Percentiles rank a stretch among this genome's conserved stretches.
Evolutionary conservation across 2,797 vertebrate species (phyloP).

Genomic region (Numenius phaeopus): DNA sequence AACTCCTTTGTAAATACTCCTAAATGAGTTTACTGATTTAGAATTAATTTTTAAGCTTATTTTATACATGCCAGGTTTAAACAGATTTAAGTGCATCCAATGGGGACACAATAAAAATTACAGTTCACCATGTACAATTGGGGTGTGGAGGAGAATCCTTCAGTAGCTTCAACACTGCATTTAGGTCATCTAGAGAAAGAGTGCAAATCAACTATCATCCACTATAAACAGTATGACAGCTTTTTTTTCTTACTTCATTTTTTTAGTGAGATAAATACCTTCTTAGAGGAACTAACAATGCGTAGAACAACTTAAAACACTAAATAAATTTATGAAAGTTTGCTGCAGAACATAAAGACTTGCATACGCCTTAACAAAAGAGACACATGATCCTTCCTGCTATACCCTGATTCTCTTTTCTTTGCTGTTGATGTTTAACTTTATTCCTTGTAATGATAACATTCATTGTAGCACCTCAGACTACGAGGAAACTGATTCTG

Average conservation of each 20-base stretch:
- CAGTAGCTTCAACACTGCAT: background rate
- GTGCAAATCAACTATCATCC: background rate
- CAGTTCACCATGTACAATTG: background rate
- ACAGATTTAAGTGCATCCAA: background rate
- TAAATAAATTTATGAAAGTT: background rate
- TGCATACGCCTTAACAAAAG: background rate
- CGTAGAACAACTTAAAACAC: background rate
- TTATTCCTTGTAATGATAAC: background rate
- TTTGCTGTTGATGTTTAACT: slow-evolving; percentile 5
- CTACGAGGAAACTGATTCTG: background rate
- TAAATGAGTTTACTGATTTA: background rate
- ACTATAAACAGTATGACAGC: background rate
- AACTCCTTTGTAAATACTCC: background rate
- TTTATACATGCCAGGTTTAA: background rate
- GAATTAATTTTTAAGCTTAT: background rate
- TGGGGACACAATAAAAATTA: background rate
- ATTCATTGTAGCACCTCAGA: background rate
- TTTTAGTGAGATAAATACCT: background rate
- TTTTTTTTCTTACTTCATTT: background rate
- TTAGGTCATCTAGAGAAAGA: background rate
- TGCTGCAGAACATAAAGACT: background rate
- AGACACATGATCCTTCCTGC: background rate
- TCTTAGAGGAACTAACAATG: background rate
- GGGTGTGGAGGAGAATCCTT: background rate
- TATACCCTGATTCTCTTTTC: background rate